Conservation (phyloP, 2,797 vertebrate species). For the Spinibarbus caldwelli region DNA sequence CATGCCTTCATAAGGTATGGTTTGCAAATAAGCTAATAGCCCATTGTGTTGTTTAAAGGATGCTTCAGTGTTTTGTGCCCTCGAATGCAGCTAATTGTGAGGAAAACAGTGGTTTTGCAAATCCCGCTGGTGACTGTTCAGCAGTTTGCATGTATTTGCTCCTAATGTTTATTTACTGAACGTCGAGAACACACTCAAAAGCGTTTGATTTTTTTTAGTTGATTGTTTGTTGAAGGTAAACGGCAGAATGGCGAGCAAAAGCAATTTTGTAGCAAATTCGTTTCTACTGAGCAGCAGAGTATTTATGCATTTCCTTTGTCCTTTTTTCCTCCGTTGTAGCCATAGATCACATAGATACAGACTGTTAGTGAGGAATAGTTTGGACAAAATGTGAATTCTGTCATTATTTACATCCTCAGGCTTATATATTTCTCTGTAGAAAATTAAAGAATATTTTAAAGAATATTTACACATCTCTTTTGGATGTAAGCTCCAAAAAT, state of each 20-base stretch:
- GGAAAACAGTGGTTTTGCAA: background rate
- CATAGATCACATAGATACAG: background rate
- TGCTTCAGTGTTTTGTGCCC: background rate
- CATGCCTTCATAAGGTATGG: background rate
- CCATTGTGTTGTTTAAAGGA: slow-evolving; percentile 6
- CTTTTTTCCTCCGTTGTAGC: background rate
- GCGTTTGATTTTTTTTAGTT: background rate
- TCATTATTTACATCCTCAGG: background rate
- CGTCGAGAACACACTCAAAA: background rate
- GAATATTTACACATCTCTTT: too few species aligned
- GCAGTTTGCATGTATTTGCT: background rate
- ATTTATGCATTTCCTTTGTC: background rate
- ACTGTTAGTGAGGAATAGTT: background rate
- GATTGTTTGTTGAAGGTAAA: background rate
- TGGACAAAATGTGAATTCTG: background rate
- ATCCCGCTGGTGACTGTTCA: background rate
- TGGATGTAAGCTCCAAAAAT: background rate
- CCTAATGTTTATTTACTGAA: slow-evolving; percentile 5
- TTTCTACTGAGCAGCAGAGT: background rate
- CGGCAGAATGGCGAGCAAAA: background rate
- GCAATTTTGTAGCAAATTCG: background rate
- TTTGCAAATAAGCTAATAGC: slow-evolving; percentile 37
- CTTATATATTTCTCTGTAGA: background rate
- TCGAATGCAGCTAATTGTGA: slow-evolving; percentile 14
- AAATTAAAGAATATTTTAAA: background rate